A percentile compares a stretch with the other conserved stretches of the same genome.
These are phyloP conservation scores for Drosophila hamatofila DNA, from an alignment of 2,888 invertebrate genomes.

Conservation along the genomic window DNA sequence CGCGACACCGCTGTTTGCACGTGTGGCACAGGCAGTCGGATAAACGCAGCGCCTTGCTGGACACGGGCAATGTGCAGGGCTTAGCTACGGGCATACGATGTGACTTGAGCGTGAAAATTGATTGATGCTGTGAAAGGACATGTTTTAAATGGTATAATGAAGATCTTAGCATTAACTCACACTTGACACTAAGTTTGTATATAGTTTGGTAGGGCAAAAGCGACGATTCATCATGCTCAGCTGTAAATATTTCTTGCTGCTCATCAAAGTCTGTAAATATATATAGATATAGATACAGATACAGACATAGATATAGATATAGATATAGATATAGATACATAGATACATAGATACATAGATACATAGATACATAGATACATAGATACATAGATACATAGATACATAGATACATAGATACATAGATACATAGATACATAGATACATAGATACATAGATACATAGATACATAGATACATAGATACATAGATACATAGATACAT, in stretches of 20 bases:
- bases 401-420: too few relatives aligned
- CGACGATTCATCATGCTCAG: neutral
- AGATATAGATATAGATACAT: neutral
- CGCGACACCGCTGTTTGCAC: conserved; percentile 5
- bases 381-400: neutral
- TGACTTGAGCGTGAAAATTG: neutral
- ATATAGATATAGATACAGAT: neutral
- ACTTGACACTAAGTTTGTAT: neutral
- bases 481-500: too few relatives aligned
- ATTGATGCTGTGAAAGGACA: neutral
- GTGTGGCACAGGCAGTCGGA: neutral
- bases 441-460: too few relatives aligned
- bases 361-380: too few relatives aligned
- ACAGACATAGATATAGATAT: neutral
- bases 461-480: neutral
- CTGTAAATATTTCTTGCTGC: neutral
- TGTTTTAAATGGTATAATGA: neutral
- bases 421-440: too few relatives aligned
- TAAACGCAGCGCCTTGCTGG: neutral
- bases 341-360: too few relatives aligned
- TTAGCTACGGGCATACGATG: neutral
- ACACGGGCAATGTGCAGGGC: neutral
- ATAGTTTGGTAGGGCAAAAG: neutral
- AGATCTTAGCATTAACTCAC: neutral
- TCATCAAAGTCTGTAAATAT: neutral